Evolutionary conservation across 2,888 invertebrate genomes (phyloP).

Genomic region (Augochlorella aurata): DNA sequence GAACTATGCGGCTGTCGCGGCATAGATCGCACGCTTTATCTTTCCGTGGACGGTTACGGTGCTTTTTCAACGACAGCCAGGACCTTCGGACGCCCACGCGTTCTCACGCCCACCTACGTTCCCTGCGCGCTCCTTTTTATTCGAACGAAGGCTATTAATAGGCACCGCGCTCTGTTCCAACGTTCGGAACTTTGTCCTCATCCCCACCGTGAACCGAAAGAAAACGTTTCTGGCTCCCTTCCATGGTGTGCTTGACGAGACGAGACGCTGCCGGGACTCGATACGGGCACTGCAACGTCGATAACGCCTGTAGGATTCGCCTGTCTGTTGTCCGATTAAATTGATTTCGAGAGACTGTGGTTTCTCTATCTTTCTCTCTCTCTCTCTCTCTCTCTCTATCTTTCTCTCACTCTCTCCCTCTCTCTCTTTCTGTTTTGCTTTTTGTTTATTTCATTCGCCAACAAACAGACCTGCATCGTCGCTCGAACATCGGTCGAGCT

Average conservation of each 20-base stretch:
- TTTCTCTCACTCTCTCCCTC: too few relatives aligned
- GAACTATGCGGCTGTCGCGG: constrained; percentile 6
- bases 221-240: constrained; percentile 7
- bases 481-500: background rate
- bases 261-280: background rate
- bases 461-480: background rate
- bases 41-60: constrained; percentile 21
- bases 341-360: background rate
- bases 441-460: background rate
- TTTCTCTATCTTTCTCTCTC: too few relatives aligned
- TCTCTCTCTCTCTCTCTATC: too few relatives aligned
- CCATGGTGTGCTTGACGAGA: background rate
- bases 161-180: background rate
- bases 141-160: constrained; percentile 14
- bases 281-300: background rate
- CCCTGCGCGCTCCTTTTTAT: constrained; percentile 41
- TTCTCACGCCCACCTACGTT: constrained; percentile 57
- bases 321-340: background rate
- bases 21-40: constrained; percentile 33
- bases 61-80: constrained; percentile 41
- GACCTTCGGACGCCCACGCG: constrained; percentile 51
- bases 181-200: constrained; percentile 8
- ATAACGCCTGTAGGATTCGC: background rate
- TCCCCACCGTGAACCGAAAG: background rate
- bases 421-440: too few relatives aligned